Evolutionary conservation across 2,888 invertebrate species (phyloP).

Genomic region (Melikaiella ostensackeni): DNA sequence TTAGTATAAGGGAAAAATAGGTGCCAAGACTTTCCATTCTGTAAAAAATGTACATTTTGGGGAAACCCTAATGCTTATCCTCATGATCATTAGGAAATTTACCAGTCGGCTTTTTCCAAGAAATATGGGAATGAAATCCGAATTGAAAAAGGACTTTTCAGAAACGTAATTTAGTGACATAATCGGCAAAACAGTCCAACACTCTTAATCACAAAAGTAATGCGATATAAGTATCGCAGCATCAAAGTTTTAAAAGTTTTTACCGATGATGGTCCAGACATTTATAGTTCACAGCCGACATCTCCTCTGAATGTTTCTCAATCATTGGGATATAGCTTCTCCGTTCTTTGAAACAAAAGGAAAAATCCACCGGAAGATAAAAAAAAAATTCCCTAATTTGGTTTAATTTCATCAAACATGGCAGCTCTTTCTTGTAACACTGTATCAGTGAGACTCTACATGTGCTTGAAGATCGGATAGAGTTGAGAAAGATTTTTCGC

Average conservation of each 20-base stretch:
- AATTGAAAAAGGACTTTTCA: no score
- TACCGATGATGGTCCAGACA: not conserved
- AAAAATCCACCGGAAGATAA: not conserved
- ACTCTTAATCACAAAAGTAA: no score
- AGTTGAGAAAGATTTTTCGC: conserved; percentile 69
- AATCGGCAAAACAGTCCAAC: no score
- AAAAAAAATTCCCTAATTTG: not conserved
- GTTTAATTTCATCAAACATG: not conserved
- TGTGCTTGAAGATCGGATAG: conserved; percentile 70
- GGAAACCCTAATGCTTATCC: no score
- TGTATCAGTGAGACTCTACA: conserved; percentile 70
- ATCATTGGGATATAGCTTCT: not conserved
- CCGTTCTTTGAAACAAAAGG: not conserved
- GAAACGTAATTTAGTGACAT: no score
- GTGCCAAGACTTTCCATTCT: no score
- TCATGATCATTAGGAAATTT: no score
- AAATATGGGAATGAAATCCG: no score
- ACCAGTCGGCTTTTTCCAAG: no score
- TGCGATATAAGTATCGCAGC: not conserved
- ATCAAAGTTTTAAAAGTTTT: not conserved
- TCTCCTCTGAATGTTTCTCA: not conserved
- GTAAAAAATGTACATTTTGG: no score
- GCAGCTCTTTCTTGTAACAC: not conserved
- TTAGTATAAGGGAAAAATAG: no score
- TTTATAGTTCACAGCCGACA: not conserved